Evolutionary conservation across 2,113 vertebrate genomes (phyloP).

Genomic region (Chamaea fasciata): DNA sequence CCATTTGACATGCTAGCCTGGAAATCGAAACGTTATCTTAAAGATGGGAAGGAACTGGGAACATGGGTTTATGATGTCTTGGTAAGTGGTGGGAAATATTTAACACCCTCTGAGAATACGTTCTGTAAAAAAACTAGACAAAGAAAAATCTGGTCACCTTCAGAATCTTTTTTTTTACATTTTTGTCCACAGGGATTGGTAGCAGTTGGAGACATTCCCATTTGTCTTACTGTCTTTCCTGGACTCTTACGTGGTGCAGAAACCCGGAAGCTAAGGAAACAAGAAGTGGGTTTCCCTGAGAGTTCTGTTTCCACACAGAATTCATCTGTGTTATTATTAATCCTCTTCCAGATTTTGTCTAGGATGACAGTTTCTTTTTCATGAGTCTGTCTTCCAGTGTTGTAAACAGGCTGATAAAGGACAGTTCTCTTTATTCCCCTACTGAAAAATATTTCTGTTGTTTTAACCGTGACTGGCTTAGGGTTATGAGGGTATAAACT

Average conservation of each 20-base stretch:
- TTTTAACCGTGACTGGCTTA: not conserved
- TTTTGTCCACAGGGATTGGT: not conserved
- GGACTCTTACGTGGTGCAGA: fast-evolving
- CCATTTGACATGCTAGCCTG: not conserved
- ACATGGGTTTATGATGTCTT: not conserved
- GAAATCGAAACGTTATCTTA: not conserved
- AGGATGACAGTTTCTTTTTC: not conserved
- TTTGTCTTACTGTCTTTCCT: not conserved
- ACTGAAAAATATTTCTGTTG: not conserved
- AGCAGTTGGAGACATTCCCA: not conserved
- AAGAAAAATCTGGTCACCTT: not conserved
- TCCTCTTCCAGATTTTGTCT: not conserved
- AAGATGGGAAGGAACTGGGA: not conserved
- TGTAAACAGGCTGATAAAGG: not conserved
- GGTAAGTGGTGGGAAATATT: not conserved
- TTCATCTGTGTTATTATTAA: not conserved
- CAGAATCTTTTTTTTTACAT: not conserved
- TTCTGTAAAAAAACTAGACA: not conserved
- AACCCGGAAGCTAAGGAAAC: not conserved
- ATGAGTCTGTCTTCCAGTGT: not conserved
- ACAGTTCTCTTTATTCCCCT: not conserved
- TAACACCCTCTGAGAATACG: not conserved
- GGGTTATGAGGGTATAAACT: not conserved
- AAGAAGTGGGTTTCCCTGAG: not conserved
- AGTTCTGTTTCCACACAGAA: not conserved